Conservation (phyloP, 2,888 invertebrate species). For the Dione juno region DNA sequence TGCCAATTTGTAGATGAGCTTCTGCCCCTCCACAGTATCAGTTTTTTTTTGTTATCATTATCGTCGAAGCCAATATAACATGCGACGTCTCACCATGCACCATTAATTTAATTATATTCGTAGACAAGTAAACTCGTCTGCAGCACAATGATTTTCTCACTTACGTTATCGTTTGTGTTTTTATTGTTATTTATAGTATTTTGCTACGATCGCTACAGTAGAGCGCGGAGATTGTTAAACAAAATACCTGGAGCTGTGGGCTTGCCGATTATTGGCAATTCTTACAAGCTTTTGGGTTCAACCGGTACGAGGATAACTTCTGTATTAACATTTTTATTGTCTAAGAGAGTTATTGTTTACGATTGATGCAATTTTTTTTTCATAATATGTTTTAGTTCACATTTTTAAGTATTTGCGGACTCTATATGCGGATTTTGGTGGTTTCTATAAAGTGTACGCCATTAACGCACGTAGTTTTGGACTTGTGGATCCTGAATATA, state of each 20-base stretch:
- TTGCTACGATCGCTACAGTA: constrained; percentile 4
- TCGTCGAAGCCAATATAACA: background rate
- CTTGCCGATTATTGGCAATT: constrained; percentile 9
- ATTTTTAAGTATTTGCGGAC: constrained; percentile 4
- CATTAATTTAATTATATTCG: background rate
- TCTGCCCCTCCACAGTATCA: too few species aligned
- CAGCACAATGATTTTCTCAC: background rate
- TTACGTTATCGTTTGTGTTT: background rate
- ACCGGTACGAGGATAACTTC: background rate
- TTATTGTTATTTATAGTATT: constrained; percentile 13
- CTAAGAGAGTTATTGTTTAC: background rate
- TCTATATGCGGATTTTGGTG: background rate
- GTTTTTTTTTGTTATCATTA: background rate
- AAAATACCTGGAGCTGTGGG: constrained; percentile 5
- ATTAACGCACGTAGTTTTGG: constrained; percentile 9
- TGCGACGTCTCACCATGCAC: background rate
- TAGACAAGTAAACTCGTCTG: background rate
- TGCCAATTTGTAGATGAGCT: too few species aligned
- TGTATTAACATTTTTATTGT: too few species aligned
- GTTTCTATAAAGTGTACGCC: constrained; percentile 5
- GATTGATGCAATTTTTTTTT: too few species aligned
- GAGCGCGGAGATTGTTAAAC: background rate
- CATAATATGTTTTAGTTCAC: background rate
- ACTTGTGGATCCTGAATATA: background rate
- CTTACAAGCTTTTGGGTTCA: background rate